Percentiles rank a stretch among this genome's conserved stretches.
phyloP scores from a whole-genome alignment of 2,113 vertebrate genomes.

The Connochaetes taurinus region DNA sequence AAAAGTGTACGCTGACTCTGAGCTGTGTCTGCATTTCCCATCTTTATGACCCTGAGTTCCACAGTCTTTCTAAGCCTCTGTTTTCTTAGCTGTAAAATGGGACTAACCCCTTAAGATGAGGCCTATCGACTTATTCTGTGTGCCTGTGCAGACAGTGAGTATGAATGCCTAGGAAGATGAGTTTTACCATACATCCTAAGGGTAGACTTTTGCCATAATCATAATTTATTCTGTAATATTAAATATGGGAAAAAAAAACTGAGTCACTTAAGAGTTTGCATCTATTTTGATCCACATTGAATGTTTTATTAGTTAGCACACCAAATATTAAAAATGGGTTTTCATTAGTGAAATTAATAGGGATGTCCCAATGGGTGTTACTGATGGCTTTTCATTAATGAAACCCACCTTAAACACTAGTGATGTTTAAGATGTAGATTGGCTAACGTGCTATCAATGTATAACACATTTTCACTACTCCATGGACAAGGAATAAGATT shows the following conservation, averaged over 20 bases:
- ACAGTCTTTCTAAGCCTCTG: background rate
- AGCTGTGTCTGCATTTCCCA: background rate
- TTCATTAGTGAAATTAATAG: background rate
- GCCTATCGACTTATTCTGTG: background rate
- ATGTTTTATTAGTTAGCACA: background rate
- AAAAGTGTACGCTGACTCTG: background rate
- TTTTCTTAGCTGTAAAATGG: background rate
- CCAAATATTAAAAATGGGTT: background rate
- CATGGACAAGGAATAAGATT: background rate
- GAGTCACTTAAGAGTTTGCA: background rate
- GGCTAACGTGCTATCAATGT: background rate
- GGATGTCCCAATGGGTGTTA: background rate
- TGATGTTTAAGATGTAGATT: background rate
- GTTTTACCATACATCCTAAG: background rate
- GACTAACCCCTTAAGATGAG: background rate
- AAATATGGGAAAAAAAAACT: background rate
- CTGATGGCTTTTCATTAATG: background rate
- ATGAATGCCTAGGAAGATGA: background rate
- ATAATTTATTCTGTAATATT: background rate
- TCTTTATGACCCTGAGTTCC: background rate
- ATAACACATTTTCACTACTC: background rate
- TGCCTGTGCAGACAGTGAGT: too few species aligned
- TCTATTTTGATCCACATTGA: background rate
- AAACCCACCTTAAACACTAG: background rate
- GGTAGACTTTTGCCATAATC: background rate